These are phyloP conservation scores for Cephus rjabovi DNA, from an alignment of 2,888 invertebrate genomes.

Conservation along the genomic window DNA sequence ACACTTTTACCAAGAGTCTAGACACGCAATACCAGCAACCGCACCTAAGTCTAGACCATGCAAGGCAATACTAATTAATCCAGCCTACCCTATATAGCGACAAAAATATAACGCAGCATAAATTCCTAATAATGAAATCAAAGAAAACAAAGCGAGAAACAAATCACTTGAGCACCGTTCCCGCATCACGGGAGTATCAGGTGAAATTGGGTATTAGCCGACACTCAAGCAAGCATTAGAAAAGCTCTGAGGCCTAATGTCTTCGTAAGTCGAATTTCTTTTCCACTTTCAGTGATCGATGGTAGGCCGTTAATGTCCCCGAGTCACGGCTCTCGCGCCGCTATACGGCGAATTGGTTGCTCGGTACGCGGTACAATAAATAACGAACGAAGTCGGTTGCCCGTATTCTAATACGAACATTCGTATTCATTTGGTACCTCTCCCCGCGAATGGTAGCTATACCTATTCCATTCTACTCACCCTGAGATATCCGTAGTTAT, in stretches of 20 bases:
- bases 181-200: not conserved
- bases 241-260: not conserved
- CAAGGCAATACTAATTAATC: not conserved
- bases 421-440: constrained; percentile 38
- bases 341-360: constrained; percentile 23
- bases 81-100: too few species aligned
- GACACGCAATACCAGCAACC: not conserved
- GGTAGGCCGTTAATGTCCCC: not conserved
- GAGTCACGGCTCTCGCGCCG: constrained; percentile 1
- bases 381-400: constrained; percentile 21
- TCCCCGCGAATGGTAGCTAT: constrained; percentile 2
- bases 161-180: not conserved
- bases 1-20: not conserved
- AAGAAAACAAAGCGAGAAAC: not conserved
- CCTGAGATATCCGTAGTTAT: not conserved
- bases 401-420: constrained; percentile 39
- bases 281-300: constrained; percentile 7
- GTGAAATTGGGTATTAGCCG: not conserved
- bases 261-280: constrained; percentile 2
- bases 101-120: too few species aligned
- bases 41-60: not conserved
- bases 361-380: constrained; percentile 29
- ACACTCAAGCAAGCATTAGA: not conserved
- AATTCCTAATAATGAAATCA: too few species aligned
- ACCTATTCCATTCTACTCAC: not conserved